Base-by-base conservation (phyloP, 1,140 invertebrate species). In the Trachymyrmex septentrionalis region DNA sequence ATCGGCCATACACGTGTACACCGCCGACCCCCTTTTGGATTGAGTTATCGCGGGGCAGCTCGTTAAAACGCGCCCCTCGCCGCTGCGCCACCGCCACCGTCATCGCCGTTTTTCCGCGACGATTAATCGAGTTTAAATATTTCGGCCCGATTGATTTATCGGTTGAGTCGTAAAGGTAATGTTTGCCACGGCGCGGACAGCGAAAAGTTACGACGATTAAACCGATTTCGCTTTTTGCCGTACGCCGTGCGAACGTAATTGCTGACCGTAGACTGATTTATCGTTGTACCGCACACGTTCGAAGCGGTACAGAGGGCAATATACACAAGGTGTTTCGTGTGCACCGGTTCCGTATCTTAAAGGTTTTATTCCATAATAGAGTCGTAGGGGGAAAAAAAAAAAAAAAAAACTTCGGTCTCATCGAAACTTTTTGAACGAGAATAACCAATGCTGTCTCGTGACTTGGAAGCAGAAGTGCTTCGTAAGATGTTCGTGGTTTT, bases 121-220 rank as follows among this genome's bases (percentile, higher is more conserved):
- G 85, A 87, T 91, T 87, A 91, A 91, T 90, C 78, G 72, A 90
- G 57, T 87, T 89, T 84, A 87, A 90, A 78, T 86, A 82, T 89
- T 90, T 89, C 85, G 85, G 59, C 55, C 50, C 71, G 76, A 89
- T 89, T 88, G 84, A 75, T 86, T 86, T 77, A 82, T 86, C 73
- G 84, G 48, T 12, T 50, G 72, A 82, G 55, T 84, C 80, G 80
- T 75, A 75, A 84, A 84, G 57, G 80, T 84, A 84, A 78, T 66
- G 82, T 85, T 85, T 85, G 82, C 82, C 80, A 72, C 80, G 80
- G 69, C 69, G 69, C 80, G 80, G 80, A 84, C 80, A 84, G 80
- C 80, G 80, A 84, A 84, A 84, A 84, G 80, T 84, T 84, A 84
- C 80, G 80, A 84, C 80, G 80, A 84, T 84, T 84, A 84, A 84